These are phyloP conservation scores for Ctenodactylus gundi DNA, from an alignment of 2,113 vertebrate species.

Conservation along the genomic window DNA sequence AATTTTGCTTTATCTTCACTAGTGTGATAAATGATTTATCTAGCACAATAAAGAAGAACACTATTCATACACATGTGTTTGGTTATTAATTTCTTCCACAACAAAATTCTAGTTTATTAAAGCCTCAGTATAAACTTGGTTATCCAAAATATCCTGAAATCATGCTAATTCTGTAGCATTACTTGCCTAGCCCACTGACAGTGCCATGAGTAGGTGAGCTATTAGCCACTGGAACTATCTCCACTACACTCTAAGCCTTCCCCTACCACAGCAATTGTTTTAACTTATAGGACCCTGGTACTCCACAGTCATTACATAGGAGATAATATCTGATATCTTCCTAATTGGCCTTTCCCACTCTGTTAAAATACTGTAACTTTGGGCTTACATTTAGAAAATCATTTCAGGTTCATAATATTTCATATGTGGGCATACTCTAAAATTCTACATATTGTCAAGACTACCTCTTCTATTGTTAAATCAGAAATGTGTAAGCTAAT, in stretches of 20 bases:
- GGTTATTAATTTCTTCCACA: slow-evolving; percentile 49
- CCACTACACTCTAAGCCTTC: background rate
- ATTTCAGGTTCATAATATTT: background rate
- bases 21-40: slow-evolving; percentile 61
- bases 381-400: background rate
- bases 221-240: background rate
- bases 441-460: background rate
- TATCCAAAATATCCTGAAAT: background rate
- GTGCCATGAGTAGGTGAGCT: background rate
- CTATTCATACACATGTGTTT: background rate
- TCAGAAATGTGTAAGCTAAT: background rate
- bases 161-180: background rate
- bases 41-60: slow-evolving; percentile 34
- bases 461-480: background rate
- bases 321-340: background rate
- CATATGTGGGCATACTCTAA: background rate
- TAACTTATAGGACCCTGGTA: background rate
- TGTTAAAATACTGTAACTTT: background rate
- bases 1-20: slow-evolving; percentile 67
- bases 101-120: slow-evolving; percentile 53
- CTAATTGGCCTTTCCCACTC: background rate
- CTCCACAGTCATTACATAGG: background rate
- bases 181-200: background rate
- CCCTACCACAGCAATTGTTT: background rate
- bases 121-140: background rate